Conservation (phyloP, 1,140 invertebrate species). For the Drosophila albomicans region DNA sequence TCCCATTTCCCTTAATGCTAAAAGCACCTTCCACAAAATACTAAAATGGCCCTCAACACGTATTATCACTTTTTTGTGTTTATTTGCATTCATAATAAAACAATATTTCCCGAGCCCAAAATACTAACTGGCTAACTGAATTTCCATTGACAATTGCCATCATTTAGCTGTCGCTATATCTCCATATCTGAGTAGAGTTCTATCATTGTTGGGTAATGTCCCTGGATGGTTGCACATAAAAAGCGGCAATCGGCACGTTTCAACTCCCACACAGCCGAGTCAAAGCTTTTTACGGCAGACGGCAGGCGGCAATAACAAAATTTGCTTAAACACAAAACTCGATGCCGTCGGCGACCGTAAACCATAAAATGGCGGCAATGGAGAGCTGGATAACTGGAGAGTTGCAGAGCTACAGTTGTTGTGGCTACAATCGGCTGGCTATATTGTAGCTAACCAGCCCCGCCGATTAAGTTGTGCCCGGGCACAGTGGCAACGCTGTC, state of each 20-base stretch:
- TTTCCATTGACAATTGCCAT: conserved; percentile 61
- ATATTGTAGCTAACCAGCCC: conserved; percentile 8
- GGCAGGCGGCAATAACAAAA: conserved; percentile 26
- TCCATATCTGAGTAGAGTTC: neutral
- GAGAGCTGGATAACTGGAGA: neutral
- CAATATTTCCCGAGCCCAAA: too few relatives aligned
- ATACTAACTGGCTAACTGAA: conserved; percentile 23
- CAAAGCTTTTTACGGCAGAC: conserved; percentile 33
- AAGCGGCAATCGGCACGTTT: conserved; percentile 73
- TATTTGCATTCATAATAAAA: neutral
- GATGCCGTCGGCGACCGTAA: conserved; percentile 57
- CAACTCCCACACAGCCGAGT: conserved; percentile 21
- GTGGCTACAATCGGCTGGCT: conserved; percentile 14
- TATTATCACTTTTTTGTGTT: conserved; percentile 12
- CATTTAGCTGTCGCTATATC: conserved; percentile 45
- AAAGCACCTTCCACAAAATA: too few relatives aligned
- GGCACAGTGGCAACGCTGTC: conserved; percentile 44
- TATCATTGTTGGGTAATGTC: conserved; percentile 23
- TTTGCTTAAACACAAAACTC: conserved; percentile 32
- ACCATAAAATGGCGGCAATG: conserved; percentile 72
- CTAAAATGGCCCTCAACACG: conserved; percentile 43
- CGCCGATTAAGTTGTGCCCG: conserved; percentile 49
- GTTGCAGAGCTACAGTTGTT: neutral
- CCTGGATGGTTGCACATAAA: conserved; percentile 22
- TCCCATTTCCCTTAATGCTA: too few relatives aligned